Evolutionary conservation across 2,113 vertebrate genomes (phyloP).

Genomic region (Catharus bicknelli): DNA sequence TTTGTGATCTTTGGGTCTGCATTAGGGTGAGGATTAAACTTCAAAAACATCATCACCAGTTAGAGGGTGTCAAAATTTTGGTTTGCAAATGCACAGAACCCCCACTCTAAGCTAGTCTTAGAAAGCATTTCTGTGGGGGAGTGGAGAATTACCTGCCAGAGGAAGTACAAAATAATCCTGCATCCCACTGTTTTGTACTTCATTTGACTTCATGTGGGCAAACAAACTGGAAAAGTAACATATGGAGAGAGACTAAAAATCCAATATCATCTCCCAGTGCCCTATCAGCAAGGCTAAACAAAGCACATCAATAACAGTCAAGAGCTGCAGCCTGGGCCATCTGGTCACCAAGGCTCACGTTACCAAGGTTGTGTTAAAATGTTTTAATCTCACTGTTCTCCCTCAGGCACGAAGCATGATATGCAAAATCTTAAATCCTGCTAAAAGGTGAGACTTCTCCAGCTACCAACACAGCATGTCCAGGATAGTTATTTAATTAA

Average conservation of each 20-base stretch:
- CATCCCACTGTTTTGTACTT: slow-evolving; percentile 6
- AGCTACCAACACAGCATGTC: background rate
- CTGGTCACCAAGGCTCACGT: background rate
- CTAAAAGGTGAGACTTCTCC: slow-evolving; percentile 24
- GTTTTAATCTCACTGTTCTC: slow-evolving; percentile 10
- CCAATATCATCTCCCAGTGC: slow-evolving; percentile 16
- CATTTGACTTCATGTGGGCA: slow-evolving; percentile 48
- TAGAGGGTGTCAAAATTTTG: background rate
- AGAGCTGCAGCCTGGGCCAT: slow-evolving; percentile 14
- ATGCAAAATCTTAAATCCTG: background rate
- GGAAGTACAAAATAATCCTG: slow-evolving; percentile 38
- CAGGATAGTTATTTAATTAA: slow-evolving; percentile 33
- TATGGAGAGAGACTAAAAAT: slow-evolving; percentile 60
- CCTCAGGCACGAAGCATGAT: background rate
- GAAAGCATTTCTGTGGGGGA: background rate
- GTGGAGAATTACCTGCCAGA: slow-evolving; percentile 21
- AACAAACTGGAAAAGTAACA: slow-evolving; percentile 57
- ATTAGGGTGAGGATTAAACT: background rate
- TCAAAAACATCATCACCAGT: background rate
- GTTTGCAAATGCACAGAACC: background rate
- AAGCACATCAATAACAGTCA: background rate
- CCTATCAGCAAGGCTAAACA: slow-evolving; percentile 31
- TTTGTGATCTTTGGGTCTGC: background rate
- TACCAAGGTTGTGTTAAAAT: background rate
- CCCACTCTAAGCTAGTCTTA: background rate